Percentiles rank a stretch among this genome's conserved stretches.
Conservation (phyloP, 1,140 invertebrate genomes). For the Coenobita brevimanus region DNA sequence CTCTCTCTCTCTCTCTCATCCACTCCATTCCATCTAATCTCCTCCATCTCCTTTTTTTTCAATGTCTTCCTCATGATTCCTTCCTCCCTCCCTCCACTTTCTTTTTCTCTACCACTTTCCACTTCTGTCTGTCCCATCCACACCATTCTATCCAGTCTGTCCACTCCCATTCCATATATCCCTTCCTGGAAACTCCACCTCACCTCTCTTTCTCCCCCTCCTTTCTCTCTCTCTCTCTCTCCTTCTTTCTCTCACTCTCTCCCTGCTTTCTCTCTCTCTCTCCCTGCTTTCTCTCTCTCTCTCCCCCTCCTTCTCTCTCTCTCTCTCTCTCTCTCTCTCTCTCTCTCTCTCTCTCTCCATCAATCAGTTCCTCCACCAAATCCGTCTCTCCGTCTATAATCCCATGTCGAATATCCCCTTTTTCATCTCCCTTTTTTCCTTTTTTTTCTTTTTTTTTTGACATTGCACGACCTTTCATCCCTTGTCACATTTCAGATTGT, state of each 20-base stretch:
- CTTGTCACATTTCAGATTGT: too few relatives aligned
- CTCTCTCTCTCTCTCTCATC: neutral
- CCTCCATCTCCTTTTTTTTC: neutral
- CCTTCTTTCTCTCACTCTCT: conserved; percentile 24
- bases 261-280: neutral
- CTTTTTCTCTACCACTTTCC: neutral
- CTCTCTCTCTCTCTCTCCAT: neutral
- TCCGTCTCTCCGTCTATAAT: neutral
- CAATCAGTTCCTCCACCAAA: neutral
- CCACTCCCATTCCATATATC: neutral
- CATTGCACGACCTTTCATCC: too few relatives aligned
- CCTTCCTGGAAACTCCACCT: neutral
- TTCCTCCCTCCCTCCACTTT: neutral
- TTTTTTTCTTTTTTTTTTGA: too few relatives aligned
- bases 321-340: neutral
- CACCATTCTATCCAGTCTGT: neutral
- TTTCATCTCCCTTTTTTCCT: neutral
- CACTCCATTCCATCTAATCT: neutral
- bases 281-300: neutral
- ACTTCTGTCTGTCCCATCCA: neutral
- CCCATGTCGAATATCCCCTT: neutral
- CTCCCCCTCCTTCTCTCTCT: neutral
- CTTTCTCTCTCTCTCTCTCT: conserved; percentile 27
- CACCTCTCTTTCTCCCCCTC: conserved; percentile 10
- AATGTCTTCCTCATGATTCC: neutral